These are phyloP conservation scores for Malurus splendens DNA, from an alignment of 2,797 vertebrate genomes.

Conservation along the genomic window DNA sequence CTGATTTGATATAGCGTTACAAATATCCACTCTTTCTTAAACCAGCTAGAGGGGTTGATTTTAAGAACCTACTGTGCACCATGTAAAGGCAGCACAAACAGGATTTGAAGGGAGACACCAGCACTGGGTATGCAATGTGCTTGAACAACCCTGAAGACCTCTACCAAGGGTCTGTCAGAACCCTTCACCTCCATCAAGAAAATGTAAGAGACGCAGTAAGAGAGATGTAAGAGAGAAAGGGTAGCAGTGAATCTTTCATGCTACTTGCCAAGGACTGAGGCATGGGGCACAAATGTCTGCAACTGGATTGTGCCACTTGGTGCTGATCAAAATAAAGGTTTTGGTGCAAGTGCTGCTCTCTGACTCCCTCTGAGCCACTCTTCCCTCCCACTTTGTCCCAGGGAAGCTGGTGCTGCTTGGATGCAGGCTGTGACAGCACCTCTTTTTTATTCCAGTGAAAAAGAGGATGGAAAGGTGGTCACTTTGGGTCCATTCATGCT, in stretches of 20 bases:
- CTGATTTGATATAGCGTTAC: not conserved
- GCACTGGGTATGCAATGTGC: not conserved
- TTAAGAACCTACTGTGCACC: not conserved
- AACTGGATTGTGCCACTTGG: not conserved
- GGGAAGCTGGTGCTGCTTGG: not conserved
- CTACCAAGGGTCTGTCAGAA: not conserved
- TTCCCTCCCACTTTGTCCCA: not conserved
- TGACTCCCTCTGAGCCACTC: not conserved
- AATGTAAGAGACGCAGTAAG: not conserved
- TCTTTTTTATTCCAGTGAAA: not conserved
- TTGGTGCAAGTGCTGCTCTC: not conserved
- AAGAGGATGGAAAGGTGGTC: not conserved
- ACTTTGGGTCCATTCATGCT: not conserved
- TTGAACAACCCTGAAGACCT: not conserved
- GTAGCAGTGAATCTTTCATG: not conserved
- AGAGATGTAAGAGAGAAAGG: not conserved
- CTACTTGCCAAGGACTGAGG: not conserved
- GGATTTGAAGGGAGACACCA: not conserved
- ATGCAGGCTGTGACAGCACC: not conserved
- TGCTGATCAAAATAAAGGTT: not conserved
- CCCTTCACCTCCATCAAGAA: not conserved
- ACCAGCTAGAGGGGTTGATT: not conserved
- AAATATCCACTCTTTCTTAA: not conserved
- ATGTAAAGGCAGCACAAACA: not conserved
- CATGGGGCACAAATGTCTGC: not conserved